Evolutionary conservation across 2,797 vertebrate genomes (phyloP).

Genomic region (Channallabes apus): DNA sequence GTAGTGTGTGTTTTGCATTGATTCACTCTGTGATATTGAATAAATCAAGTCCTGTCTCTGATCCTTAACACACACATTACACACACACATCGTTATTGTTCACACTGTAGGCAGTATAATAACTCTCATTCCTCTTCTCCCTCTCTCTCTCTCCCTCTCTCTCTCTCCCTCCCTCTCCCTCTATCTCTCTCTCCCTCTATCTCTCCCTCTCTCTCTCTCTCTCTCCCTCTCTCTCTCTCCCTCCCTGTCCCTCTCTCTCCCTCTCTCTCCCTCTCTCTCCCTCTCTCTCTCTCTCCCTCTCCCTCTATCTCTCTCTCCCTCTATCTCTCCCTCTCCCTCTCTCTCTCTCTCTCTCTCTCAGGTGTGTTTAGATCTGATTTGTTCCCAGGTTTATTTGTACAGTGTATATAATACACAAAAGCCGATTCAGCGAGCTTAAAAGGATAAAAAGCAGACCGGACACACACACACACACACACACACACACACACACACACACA

Average conservation of each 20-base stretch:
- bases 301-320: too few relatives aligned
- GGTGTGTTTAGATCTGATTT: neutral
- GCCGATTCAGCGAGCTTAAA: neutral
- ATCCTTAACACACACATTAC: slow-evolving; percentile 11
- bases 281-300: too few relatives aligned
- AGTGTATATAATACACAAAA: neutral
- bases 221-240: too few relatives aligned
- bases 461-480: too few relatives aligned
- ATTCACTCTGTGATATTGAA: slow-evolving; percentile 8
- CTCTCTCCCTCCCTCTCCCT: too few relatives aligned
- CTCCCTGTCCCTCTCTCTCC: too few relatives aligned
- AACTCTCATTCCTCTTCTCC: neutral
- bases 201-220: too few relatives aligned
- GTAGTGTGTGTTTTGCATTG: neutral
- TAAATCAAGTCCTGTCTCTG: neutral
- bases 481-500: too few relatives aligned
- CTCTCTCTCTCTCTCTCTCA: neutral
- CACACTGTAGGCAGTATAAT: neutral
- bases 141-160: neutral
- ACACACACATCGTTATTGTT: neutral
- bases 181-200: too few relatives aligned
- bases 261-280: too few relatives aligned
- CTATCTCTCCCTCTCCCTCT: neutral
- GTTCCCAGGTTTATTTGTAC: slow-evolving; percentile 15
- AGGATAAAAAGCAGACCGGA: neutral